These are phyloP conservation scores for Podarcis siculus DNA, from an alignment of 2,797 vertebrate species.

Conservation along the genomic window DNA sequence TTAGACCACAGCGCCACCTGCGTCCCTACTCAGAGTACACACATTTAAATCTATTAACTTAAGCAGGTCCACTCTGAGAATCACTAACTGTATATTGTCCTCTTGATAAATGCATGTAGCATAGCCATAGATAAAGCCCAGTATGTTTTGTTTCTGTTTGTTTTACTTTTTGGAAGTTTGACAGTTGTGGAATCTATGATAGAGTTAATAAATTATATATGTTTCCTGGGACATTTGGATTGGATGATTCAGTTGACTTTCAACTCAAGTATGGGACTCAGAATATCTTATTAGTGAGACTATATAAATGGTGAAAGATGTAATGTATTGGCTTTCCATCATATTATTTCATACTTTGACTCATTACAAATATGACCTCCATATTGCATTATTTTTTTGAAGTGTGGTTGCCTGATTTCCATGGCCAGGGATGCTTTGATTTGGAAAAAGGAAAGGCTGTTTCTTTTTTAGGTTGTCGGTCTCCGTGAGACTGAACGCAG, in stretches of 20 bases:
- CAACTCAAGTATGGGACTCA: background rate
- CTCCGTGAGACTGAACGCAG: conserved; percentile 82
- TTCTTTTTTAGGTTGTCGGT: conserved; percentile 82
- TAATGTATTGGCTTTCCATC: background rate
- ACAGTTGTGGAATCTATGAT: conserved; percentile 13
- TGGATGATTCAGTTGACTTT: background rate
- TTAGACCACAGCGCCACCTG: no score
- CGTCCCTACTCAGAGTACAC: no score
- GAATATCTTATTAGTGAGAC: background rate
- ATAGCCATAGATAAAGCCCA: background rate
- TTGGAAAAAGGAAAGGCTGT: conserved; percentile 12
- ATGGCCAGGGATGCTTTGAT: background rate
- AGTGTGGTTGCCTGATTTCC: background rate
- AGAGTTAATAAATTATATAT: background rate
- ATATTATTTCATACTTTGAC: background rate
- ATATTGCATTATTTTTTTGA: background rate
- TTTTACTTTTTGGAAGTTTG: background rate
- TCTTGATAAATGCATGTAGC: background rate
- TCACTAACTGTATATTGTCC: no score
- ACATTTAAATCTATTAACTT: no score
- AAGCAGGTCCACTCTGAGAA: background rate
- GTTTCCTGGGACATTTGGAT: background rate
- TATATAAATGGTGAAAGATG: background rate
- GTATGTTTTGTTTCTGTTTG: background rate
- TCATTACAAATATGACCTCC: no score